Evolutionary conservation across 2,888 invertebrate genomes (phyloP), one percentile per base, ranked within the genome.

Genomic region (Mycogona germanica): DNA sequence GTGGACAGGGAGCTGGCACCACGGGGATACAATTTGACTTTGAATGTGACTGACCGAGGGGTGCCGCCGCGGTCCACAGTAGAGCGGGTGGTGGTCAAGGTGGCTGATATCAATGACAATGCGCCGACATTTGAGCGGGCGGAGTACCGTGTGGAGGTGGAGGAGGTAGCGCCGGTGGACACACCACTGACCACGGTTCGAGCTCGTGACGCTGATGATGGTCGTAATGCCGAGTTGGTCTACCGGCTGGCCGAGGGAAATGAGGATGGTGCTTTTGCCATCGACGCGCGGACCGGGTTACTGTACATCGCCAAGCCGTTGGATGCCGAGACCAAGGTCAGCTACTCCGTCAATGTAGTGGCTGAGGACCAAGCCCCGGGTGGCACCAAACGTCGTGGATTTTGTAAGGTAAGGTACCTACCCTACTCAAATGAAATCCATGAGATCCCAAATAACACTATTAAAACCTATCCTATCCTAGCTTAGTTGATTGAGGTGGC

Each of bases 181-280:
- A 88, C 91, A 49, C 89, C 91, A 1, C 78, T 96, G 40, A 82
- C 92, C 60, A 76, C 87, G 60, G 76, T 95, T 52, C 87, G 86
- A 69, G 88, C 92, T 0, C 81, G 80, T 19, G 92, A 93, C 69
- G 80, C 80, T 1, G 89, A 91, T 67, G 79, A 81, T 60, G 87
- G 87, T 0, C 79, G 77, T 66, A 88, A 88, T 67, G 87, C 88
- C 5, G 78, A 84, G 64, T 85, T 93, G 1, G 80, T 80, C 63
- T 79, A 95, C 58, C 84, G 86, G 71, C 88, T 96, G 51, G 87
- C 87, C 2, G 89, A 87, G 2, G 93, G 93, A 3, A 92, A 93
- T 69, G 86, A 88, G 67, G 86, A 86, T 5, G 84, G 83, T 1
- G 86, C 88, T 66, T 95, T 95, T 68, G 75, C 78, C 60, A 80